Conservation (phyloP, 2,888 invertebrate genomes). For the Antitype chi region DNA sequence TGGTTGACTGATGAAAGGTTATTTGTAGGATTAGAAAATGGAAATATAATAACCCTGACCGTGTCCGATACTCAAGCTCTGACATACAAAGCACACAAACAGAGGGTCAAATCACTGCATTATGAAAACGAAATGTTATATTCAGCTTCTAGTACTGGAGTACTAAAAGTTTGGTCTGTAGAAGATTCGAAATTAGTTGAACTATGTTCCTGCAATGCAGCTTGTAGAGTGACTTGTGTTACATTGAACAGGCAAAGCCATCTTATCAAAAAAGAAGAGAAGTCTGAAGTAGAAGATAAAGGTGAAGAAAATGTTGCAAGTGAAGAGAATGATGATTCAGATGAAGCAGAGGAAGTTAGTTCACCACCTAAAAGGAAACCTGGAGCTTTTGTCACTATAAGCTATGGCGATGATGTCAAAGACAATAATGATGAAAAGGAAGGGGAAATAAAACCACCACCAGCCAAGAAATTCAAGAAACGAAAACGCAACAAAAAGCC, state of each 20-base stretch:
- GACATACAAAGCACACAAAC: slow-evolving; percentile 90
- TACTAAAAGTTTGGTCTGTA: slow-evolving; percentile 93
- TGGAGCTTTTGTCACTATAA: slow-evolving; percentile 84
- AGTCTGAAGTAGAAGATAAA: slow-evolving; percentile 69
- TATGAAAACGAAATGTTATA: slow-evolving; percentile 91
- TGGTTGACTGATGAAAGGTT: slow-evolving; percentile 93
- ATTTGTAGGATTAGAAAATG: slow-evolving; percentile 94
- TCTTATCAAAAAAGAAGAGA: slow-evolving; percentile 84
- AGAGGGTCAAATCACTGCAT: slow-evolving; percentile 93
- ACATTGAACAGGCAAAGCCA: slow-evolving; percentile 89
- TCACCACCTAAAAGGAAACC: slow-evolving; percentile 78
- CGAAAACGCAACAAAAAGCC: slow-evolving; percentile 81
- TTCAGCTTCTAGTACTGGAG: slow-evolving; percentile 95
- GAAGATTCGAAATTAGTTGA: slow-evolving; percentile 84
- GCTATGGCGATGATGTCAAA: slow-evolving; percentile 79
- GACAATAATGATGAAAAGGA: slow-evolving; percentile 69
- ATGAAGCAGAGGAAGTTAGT: slow-evolving; percentile 67
- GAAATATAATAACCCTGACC: slow-evolving; percentile 91
- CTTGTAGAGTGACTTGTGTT: slow-evolving; percentile 94
- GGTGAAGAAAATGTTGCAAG: slow-evolving; percentile 63
- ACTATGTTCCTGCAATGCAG: slow-evolving; percentile 91
- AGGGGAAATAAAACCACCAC: slow-evolving; percentile 69
- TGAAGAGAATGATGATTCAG: slow-evolving; percentile 73
- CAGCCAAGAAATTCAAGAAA: slow-evolving; percentile 82
- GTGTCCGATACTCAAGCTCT: slow-evolving; percentile 87